Evolutionary conservation across 2,797 vertebrate species (phyloP).

Genomic region (Chrysocyon brachyurus): DNA sequence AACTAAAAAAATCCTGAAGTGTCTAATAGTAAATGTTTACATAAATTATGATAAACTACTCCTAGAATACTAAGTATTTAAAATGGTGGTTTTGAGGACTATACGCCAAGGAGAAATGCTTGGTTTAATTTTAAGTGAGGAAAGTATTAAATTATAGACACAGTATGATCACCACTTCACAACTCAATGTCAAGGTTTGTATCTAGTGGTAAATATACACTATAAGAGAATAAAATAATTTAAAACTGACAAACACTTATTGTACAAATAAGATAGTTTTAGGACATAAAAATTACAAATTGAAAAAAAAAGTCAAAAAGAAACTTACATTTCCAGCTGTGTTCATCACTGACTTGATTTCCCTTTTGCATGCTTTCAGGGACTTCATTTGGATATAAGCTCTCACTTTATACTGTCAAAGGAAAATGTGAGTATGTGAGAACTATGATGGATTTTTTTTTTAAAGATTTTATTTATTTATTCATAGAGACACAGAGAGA

Average conservation of each 20-base stretch:
- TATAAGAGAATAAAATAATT: neutral
- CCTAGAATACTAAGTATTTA: neutral
- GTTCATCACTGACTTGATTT: constrained; percentile 99
- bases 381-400: constrained; percentile 99
- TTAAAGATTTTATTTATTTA: too few relatives aligned
- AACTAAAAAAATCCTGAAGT: constrained; percentile 43
- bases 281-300: neutral
- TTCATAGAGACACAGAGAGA: too few relatives aligned
- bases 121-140: constrained; percentile 12
- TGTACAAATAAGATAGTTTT: constrained; percentile 6
- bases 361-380: constrained; percentile 98
- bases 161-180: neutral
- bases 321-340: constrained; percentile 98
- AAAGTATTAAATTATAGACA: neutral
- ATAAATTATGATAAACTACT: constrained; percentile 46
- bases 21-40: neutral
- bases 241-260: neutral
- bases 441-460: neutral
- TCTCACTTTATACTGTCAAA: constrained; percentile 96
- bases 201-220: neutral
- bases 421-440: neutral
- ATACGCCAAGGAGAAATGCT: neutral
- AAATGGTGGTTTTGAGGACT: constrained; percentile 21
- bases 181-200: neutral
- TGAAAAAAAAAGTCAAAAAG: constrained; percentile 42